phyloP scores from a whole-genome alignment of 1,140 invertebrate genomes.

The Tachypleus tridentatus region DNA sequence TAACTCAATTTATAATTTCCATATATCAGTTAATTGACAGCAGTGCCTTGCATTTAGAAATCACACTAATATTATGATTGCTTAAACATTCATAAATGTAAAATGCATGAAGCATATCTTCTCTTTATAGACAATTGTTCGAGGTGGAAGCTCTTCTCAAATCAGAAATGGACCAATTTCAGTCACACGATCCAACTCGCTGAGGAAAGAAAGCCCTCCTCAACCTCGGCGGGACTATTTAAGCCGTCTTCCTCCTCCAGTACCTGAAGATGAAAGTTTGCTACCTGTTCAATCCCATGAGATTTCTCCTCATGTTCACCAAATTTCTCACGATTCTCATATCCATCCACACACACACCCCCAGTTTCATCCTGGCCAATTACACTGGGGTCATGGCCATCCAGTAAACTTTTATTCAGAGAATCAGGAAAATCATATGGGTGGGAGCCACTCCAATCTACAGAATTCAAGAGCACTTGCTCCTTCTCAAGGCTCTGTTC shows the following conservation, averaged over 20 bases:
- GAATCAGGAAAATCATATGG: neutral
- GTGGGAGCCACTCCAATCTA: neutral
- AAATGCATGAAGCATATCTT: too few relatives aligned
- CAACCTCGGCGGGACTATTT: slow-evolving; percentile 56
- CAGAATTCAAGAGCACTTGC: neutral
- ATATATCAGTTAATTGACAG: too few relatives aligned
- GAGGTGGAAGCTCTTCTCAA: slow-evolving; percentile 39
- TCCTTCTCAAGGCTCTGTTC: neutral
- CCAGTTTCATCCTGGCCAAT: slow-evolving; percentile 13
- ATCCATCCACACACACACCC: slow-evolving; percentile 19
- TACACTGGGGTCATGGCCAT: slow-evolving; percentile 11
- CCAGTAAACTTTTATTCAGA: neutral
- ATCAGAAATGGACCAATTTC: slow-evolving; percentile 30
- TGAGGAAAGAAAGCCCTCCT: slow-evolving; percentile 75
- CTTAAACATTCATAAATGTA: too few relatives aligned
- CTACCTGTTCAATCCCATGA: slow-evolving; percentile 6
- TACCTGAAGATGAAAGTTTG: slow-evolving; percentile 58
- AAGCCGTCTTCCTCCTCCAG: slow-evolving; percentile 54
- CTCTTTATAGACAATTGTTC: slow-evolving; percentile 57
- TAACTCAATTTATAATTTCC: too few relatives aligned
- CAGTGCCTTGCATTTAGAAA: too few relatives aligned
- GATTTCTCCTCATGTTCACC: slow-evolving; percentile 9
- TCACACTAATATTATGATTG: too few relatives aligned
- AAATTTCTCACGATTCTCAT: slow-evolving; percentile 7
- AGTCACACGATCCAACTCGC: slow-evolving; percentile 78